Evolutionary conservation across 2,797 vertebrate species (phyloP), one percentile per base, ranked within the genome.

Genomic region (Phylloscopus collybita): DNA sequence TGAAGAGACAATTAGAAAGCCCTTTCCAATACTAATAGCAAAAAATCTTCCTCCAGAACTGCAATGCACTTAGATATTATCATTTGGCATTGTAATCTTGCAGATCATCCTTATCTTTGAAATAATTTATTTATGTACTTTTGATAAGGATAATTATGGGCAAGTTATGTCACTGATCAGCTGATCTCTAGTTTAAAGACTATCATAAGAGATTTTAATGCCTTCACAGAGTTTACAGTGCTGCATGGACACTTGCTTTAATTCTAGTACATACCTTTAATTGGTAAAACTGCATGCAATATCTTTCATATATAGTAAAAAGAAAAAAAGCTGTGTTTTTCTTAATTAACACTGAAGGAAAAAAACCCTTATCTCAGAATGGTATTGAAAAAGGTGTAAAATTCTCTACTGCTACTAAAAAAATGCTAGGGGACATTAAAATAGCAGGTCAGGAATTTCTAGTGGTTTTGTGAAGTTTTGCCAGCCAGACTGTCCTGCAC

Each of bases 321-420:
- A 96, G 79, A 94, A 97, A 96, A 96, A 88, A 94, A 97, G 80
- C 51, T 66, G 66, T 93, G 80, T 61, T 81, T 88, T 91, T 94
- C 40, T 86, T 74, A 92, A 69, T 70, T 83, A 90, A 80, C 86
- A 86, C 26, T 59, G 64, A 92, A 88, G 54, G 56, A 71, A 72
- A 93, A 73, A 80, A 74, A 4, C 2, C 16, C 4, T 10, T 15
- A 23, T 75, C 61, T 88, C 65, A 51, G 76, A 92, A 70, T 44
- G 30, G 22, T 79, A 54, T 92, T 92, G 54, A 64, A 90, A 70
- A 71, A 88, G 50, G 50, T 93, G 54, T 79, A 95, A 88, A 89
- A 91, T 80, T 95, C 50, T 95, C 75, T 93, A 60, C 59, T 92
- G 72, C 89, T 93, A 82, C 67, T 17, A 16, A 93, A 93, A 93